A percentile compares a stretch with the other conserved stretches of the same genome.
Evolutionary conservation across 2,888 invertebrate genomes (phyloP).

Genomic region (Nemotelus nigrinus): DNA sequence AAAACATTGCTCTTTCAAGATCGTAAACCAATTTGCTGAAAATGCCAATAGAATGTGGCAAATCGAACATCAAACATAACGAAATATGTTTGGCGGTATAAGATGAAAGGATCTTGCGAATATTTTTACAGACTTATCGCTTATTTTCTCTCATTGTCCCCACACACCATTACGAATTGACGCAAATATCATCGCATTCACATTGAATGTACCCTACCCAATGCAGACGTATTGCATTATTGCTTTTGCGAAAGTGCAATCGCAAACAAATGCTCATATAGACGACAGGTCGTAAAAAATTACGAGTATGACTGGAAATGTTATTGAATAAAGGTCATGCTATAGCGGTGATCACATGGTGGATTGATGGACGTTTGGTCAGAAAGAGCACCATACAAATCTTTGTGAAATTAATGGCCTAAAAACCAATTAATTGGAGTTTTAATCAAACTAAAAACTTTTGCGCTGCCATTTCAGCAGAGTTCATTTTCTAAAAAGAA

Average conservation of each 20-base stretch:
- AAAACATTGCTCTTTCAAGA: no score
- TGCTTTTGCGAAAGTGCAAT: background rate
- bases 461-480: no score
- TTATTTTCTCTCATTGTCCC: slow-evolving; percentile 29
- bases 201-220: background rate
- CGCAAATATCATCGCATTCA: slow-evolving; percentile 21
- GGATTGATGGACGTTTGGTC: no score
- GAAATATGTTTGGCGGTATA: background rate
- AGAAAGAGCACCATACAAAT: no score
- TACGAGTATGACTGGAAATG: no score
- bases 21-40: slow-evolving; percentile 1
- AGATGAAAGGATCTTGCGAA: slow-evolving; percentile 22
- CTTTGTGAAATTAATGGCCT: no score
- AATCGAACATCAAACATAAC: slow-evolving; percentile 27
- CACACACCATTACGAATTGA: slow-evolving; percentile 33
- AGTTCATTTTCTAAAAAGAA: no score
- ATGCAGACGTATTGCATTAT: background rate
- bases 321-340: no score
- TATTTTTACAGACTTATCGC: background rate
- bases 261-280: slow-evolving; percentile 5
- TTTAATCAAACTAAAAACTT: no score
- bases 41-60: slow-evolving; percentile 25
- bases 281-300: background rate
- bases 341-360: no score
- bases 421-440: no score